Percentiles rank a stretch among this genome's conserved stretches.
These are phyloP conservation scores for zebrafish (Danio rerio) DNA, from an alignment of 2,113 vertebrate genomes.

Conservation along the genomic window DNA sequence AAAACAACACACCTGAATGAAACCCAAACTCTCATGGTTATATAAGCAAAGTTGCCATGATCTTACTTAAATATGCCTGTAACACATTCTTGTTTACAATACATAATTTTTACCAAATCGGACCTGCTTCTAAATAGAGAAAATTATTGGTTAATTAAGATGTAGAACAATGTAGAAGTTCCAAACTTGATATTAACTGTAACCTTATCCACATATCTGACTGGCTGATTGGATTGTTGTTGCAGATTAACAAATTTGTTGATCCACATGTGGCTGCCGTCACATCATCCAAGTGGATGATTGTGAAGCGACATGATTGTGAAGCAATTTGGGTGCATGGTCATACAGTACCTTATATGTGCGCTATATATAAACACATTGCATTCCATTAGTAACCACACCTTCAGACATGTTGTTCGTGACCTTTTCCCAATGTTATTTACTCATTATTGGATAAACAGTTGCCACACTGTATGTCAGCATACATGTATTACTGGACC, in stretches of 20 bases:
- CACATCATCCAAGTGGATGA: too few relatives aligned
- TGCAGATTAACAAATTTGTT: neutral
- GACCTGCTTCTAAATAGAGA: neutral
- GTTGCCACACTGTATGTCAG: neutral
- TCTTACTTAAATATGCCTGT: neutral
- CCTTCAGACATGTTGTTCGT: neutral
- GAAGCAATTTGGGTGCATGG: too few relatives aligned
- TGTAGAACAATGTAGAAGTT: neutral
- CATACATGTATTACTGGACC: neutral
- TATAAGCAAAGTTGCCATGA: neutral
- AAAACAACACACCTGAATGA: neutral
- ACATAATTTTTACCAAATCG: neutral
- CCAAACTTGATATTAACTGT: neutral
- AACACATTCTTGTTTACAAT: neutral
- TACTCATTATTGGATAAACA: constrained; percentile 5
- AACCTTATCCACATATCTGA: neutral
- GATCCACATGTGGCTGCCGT: neutral
- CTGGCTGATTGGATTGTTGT: neutral
- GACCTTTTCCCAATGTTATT: neutral
- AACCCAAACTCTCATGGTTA: neutral
- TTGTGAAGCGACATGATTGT: too few relatives aligned
- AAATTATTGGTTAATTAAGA: neutral
- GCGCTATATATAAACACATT: too few relatives aligned
- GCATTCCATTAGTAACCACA: neutral
- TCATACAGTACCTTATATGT: too few relatives aligned